Evolutionary conservation across 2,888 invertebrate genomes (phyloP), one percentile per base, ranked within the genome.

Genomic region (Rotaria sp.): DNA sequence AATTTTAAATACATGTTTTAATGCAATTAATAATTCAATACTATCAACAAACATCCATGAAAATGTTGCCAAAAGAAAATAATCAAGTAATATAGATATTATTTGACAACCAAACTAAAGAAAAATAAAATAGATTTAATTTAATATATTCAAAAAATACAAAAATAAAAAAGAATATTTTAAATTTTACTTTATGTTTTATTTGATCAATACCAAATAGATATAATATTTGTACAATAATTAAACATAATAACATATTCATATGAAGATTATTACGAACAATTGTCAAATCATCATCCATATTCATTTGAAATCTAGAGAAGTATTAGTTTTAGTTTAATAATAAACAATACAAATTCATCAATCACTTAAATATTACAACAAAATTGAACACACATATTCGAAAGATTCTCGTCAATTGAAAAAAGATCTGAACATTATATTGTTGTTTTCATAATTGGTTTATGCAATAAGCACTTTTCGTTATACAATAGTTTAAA

Each of bases 41-140:
- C 45, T 45, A 80, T 80, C 80, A 45, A 80, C 80, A 45, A 80
- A 80, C 80, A 80, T 80, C 80, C 80, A 80, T 11, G 45, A 80
- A 5, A 45, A 38, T 38, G 26, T 80, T 26, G 80, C 41, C 15
- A 80, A 45, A n/a, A 80, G 80, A 80, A 80, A 80, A 45, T 80
- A 80, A 80, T 80, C 45, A n/a, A 80, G 10, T 45, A 80, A 45
- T 26, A 80, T 45, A 0, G 80, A 41, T 80, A 80, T 80, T 21
- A 80, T 2, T n/a, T n/a, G 45, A 80, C 80, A 80, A 4, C 26
- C 45, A 15, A 80, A n/a, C 80, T 80, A 80, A 45, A 80, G 1
- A 38, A 38, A 10, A 74, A 35, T 24, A 24, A 10, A 45, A n/a
- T n/a, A n/a, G n/a, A n/a, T n/a, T n/a, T n/a, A n/a, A n/a, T n/a